Evolutionary conservation across 2,888 invertebrate species (phyloP).

Genomic region (Drosophila flavopinicola): DNA sequence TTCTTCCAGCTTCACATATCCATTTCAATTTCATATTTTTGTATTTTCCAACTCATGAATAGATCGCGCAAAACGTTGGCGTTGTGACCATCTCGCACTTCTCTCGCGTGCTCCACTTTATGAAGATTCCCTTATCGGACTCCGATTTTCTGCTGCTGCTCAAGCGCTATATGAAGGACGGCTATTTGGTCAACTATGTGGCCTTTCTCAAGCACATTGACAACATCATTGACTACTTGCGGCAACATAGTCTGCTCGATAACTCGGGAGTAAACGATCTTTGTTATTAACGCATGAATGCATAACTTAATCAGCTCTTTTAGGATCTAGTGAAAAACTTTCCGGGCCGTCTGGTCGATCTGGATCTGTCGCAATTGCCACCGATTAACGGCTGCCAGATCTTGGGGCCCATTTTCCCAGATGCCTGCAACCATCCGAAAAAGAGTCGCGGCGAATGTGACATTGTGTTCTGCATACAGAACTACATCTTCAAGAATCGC

Average conservation of each 20-base stretch:
- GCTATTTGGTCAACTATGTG: constrained; percentile 91
- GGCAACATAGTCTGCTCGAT: constrained; percentile 85
- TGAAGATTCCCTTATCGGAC: constrained; percentile 88
- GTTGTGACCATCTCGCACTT: constrained; percentile 91
- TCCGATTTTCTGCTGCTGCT: constrained; percentile 90
- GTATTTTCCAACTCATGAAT: constrained; percentile 16
- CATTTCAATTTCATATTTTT: background rate
- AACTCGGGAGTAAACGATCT: constrained; percentile 54
- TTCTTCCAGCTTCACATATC: background rate
- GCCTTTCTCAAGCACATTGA: constrained; percentile 90
- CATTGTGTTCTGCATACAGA: constrained; percentile 86
- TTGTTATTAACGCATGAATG: background rate
- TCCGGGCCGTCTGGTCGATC: constrained; percentile 88
- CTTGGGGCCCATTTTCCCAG: constrained; percentile 62
- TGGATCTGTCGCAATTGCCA: constrained; percentile 88
- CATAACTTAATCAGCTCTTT: background rate
- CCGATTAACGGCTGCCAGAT: constrained; percentile 67
- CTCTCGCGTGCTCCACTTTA: constrained; percentile 89
- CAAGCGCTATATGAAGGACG: constrained; percentile 90
- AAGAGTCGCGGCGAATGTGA: constrained; percentile 74
- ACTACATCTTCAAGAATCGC: constrained; percentile 87
- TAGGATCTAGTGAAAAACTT: constrained; percentile 86
- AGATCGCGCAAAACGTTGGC: constrained; percentile 91
- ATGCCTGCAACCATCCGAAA: constrained; percentile 68
- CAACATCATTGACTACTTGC: constrained; percentile 87